Conservation (phyloP, 92 coral and sea anemone genomes). For the Phenganax marumi region DNA sequence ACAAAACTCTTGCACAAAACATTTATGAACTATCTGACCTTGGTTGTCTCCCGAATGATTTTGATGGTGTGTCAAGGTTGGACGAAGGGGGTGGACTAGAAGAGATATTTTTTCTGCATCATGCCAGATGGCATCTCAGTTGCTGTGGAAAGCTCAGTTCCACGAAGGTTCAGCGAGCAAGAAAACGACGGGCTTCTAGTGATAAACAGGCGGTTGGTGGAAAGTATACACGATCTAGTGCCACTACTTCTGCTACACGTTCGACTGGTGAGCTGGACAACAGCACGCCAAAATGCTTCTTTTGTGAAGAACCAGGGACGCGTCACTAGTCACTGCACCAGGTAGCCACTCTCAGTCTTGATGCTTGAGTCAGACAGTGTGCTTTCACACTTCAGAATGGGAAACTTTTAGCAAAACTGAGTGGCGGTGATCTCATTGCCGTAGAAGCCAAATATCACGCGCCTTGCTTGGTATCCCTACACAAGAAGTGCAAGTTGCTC, state of each 20-base stretch:
- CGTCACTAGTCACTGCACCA: constrained; percentile 48
- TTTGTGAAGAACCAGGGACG: constrained; percentile 47
- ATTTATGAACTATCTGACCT: constrained; percentile 26
- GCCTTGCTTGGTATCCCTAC: constrained; percentile 48
- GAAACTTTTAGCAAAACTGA: constrained; percentile 55
- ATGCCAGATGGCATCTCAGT: constrained; percentile 51
- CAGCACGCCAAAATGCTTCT: constrained; percentile 34
- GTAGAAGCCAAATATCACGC: constrained; percentile 57
- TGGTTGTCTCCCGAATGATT: constrained; percentile 40
- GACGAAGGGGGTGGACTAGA: too few species aligned
- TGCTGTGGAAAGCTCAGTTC: constrained; percentile 46
- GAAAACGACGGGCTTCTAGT: constrained; percentile 32
- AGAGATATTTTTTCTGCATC: background rate
- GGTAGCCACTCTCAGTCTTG: constrained; percentile 52
- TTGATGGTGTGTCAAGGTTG: background rate
- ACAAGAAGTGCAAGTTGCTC: constrained; percentile 40
- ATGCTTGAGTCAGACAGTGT: constrained; percentile 48
- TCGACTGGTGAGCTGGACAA: background rate
- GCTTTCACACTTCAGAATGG: constrained; percentile 58
- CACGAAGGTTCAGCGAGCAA: constrained; percentile 48
- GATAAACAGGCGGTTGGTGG: constrained; percentile 44
- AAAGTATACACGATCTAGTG: constrained; percentile 53
- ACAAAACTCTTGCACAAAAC: constrained; percentile 47
- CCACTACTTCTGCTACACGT: constrained; percentile 19
- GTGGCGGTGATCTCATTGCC: constrained; percentile 64